Percentiles rank a stretch among this genome's conserved stretches.
Evolutionary conservation across 2,797 vertebrate genomes (phyloP).

Genomic region (Amblyraja radiata): DNA sequence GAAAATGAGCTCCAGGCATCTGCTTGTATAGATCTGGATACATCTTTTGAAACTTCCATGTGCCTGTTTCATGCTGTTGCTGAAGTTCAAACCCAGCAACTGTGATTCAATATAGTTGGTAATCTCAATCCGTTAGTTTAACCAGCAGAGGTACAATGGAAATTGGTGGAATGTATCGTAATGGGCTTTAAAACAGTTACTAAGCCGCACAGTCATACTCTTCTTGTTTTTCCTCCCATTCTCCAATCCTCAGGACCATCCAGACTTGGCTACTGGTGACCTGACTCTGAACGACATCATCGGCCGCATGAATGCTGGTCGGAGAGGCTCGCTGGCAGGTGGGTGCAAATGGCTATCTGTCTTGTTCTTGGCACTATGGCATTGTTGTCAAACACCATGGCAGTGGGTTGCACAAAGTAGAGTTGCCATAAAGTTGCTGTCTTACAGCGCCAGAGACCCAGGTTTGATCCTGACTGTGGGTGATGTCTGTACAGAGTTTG

Average conservation of each 20-base stretch:
- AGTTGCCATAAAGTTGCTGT: too few relatives aligned
- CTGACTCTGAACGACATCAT: conserved; percentile 84
- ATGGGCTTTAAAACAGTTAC: not conserved
- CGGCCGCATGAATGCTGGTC: conserved; percentile 81
- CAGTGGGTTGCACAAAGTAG: too few relatives aligned
- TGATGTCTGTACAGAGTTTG: too few relatives aligned
- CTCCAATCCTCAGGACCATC: conserved; percentile 71
- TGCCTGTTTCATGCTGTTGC: too few relatives aligned
- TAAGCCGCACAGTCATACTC: not conserved
- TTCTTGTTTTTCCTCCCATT: not conserved
- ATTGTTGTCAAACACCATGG: not conserved
- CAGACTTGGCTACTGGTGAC: conserved; percentile 81
- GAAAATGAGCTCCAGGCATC: not conserved
- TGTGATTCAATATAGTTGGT: too few relatives aligned
- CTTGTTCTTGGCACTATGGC: not conserved
- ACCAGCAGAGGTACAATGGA: not conserved
- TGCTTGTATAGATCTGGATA: not conserved
- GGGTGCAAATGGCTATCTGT: conserved; percentile 41
- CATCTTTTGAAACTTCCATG: too few relatives aligned
- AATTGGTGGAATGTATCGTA: not conserved
- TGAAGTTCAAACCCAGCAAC: too few relatives aligned
- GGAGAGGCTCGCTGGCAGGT: conserved; percentile 81
- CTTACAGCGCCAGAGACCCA: too few relatives aligned
- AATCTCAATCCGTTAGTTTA: too few relatives aligned
- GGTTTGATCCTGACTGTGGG: too few relatives aligned